Evolutionary conservation across 2,888 invertebrate species (phyloP), one percentile per base, ranked within the genome.

Genomic region (Yponomeuta evonymella): DNA sequence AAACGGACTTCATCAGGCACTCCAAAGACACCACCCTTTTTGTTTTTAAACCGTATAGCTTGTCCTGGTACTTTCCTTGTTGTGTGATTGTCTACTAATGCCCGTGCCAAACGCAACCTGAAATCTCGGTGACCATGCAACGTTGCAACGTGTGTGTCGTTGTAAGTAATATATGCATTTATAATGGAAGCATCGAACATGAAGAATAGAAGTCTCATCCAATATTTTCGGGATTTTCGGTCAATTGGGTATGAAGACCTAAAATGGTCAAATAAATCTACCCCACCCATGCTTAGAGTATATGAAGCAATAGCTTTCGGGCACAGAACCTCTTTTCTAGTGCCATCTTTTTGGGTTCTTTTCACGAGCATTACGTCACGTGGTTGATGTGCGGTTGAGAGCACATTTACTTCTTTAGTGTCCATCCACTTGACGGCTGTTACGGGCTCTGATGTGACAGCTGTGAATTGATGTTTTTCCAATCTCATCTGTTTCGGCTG

Each of bases 241-340:
- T 71, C 73, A 10, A 79, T 78, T 65, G 79, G 77, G 70, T 81
- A 82, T 2, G 81, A 80, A 1, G 79, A 78, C 67, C 80, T 75
- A 72, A 75, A 81, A 75, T 82, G 80, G 69, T 81, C 79, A 70
- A 80, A 80, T 36, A 72, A 74, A 77, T 83, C 80, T 5, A 82
- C 81, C 15, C 79, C 78, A n/a, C 79, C 79, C 79, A 80, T 81
- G 65, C 70, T 77, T 5, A 77, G 73, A 9, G 80, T 81, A 69
- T 81, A 81, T 9, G 72, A 68, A 68, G 76, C 79, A 71, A 81
- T 81, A 36, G 81, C 78, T 72, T 72, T 75, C 29, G 80, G 80
- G 73, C 79, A 79, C 29, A 79, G 74, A 72, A 80, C 75, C 11
- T 79, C 75, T 71, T 36, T 67, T 76, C 73, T 80, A 63, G 78